Percentiles rank a stretch among this genome's conserved stretches.
These are phyloP conservation scores for Carcina quercana DNA, from an alignment of 2,888 invertebrate genomes.

Conservation along the genomic window DNA sequence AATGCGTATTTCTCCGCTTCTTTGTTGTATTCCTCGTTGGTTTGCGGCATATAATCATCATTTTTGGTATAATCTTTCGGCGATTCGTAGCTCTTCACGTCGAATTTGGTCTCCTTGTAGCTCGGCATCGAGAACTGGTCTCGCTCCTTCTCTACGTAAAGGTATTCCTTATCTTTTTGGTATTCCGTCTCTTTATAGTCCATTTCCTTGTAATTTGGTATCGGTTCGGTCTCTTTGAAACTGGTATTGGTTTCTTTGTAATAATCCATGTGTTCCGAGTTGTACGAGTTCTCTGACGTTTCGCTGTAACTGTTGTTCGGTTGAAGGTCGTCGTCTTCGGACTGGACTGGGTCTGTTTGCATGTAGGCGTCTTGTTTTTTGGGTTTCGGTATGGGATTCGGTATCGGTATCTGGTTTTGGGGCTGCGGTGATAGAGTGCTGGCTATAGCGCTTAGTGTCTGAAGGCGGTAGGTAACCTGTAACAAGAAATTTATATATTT, in stretches of 20 bases:
- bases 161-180: constrained; percentile 13
- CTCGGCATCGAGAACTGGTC: too few species aligned
- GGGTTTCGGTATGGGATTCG: constrained; percentile 27
- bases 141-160: constrained; percentile 11
- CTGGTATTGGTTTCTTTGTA: not conserved
- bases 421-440: constrained; percentile 22
- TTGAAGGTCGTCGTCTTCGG: constrained; percentile 47
- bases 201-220: not conserved
- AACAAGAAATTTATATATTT: constrained; percentile 9
- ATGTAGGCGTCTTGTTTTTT: constrained; percentile 64
- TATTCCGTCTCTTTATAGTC: not conserved
- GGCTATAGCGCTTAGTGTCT: constrained; percentile 37
- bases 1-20: constrained; percentile 60
- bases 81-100: constrained; percentile 33
- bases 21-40: constrained; percentile 60
- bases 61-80: constrained; percentile 51
- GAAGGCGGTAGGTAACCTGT: constrained; percentile 51
- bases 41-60: constrained; percentile 55
- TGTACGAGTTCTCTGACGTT: constrained; percentile 23
- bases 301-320: constrained; percentile 45
- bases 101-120: constrained; percentile 12
- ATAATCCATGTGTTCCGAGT: constrained; percentile 15
- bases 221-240: not conserved
- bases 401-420: not conserved
- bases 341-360: constrained; percentile 59